These are phyloP conservation scores for Leptonema lineaticorne DNA, from an alignment of 1,140 invertebrate species.

Conservation along the genomic window DNA sequence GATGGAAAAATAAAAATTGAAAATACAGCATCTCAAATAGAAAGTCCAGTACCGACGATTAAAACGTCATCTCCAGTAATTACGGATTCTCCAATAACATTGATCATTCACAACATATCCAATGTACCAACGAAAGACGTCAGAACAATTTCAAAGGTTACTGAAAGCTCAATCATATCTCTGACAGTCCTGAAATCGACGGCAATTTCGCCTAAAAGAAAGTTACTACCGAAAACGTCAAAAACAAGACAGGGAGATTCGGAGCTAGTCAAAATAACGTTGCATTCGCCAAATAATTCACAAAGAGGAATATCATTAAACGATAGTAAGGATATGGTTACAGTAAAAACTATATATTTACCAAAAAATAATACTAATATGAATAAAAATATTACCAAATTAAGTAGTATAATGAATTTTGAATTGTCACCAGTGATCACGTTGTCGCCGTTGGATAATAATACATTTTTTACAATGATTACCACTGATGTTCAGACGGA, in stretches of 20 bases:
- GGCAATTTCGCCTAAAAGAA: slow-evolving; percentile 32
- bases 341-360: not conserved
- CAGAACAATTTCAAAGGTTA: slow-evolving; percentile 16
- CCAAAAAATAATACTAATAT: not conserved
- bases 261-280: slow-evolving; percentile 34
- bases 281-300: slow-evolving; percentile 10
- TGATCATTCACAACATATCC: slow-evolving; percentile 20
- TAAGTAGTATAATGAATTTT: not conserved
- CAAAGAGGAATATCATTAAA: not conserved
- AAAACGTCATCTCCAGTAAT: not conserved
- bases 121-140: slow-evolving; percentile 21
- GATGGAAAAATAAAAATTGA: not conserved
- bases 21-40: slow-evolving; percentile 28
- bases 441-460: slow-evolving; percentile 7
- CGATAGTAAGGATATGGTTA: not conserved
- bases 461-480: slow-evolving; percentile 20
- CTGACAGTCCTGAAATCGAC: slow-evolving; percentile 33
- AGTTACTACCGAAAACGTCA: slow-evolving; percentile 8
- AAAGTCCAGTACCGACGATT: slow-evolving; percentile 31
- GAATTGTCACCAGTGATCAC: not conserved
- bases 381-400: not conserved
- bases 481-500: slow-evolving; percentile 35
- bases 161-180: slow-evolving; percentile 32
- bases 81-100: slow-evolving; percentile 32
- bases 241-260: slow-evolving; percentile 32